Base-by-base conservation (phyloP, 2,888 invertebrate species). In the Meiosimyza platycephala region DNA sequence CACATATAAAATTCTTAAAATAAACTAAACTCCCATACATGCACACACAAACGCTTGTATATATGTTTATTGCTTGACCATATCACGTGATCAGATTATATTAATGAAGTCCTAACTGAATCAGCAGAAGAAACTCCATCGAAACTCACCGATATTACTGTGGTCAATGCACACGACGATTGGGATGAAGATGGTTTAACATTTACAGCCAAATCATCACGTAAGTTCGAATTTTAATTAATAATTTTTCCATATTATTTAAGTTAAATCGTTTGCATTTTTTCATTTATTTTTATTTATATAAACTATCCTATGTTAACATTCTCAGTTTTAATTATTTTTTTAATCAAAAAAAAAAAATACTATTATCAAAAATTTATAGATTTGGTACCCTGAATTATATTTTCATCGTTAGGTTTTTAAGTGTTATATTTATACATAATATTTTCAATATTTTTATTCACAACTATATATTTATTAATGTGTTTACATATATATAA, bases 161-260 rank as follows among this genome's bases (percentile, higher is more conserved):
- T 83, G 68, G 78, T 79, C 76, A 88, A 89, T 78, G 89, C 90
- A 66, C 89, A 87, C 78, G 92, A 92, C 79, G 95, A 95, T 82
- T 92, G 92, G 92, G 95, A 95, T 85, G 93, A 93, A 87, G 93
- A 93, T 87, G 95, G 95, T 83, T 94, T 96, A 80, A 95, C 94
- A 77, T 96, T 96, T 86, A 95, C 95, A 81, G 96, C 95, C 76
- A 93, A 94, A 89, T 93, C 94, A 86, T 93, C 93, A 88, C 94
- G 95, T 95, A 92, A 93, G 93, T 92, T 83, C 28, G 66, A 60
- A 65, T 52, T 71, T 75, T 5, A 40, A 40, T 40, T 40, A 40
- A 9, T 40, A 9, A 6, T 73, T 76, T 79, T 75, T 73, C 63
- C 72, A 71, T 55, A 71, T 77, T 70, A 28, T 68, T 48, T 28